These are phyloP conservation scores for Oscheius sp. DNA, from an alignment of 2,888 invertebrate genomes.

Conservation along the genomic window DNA sequence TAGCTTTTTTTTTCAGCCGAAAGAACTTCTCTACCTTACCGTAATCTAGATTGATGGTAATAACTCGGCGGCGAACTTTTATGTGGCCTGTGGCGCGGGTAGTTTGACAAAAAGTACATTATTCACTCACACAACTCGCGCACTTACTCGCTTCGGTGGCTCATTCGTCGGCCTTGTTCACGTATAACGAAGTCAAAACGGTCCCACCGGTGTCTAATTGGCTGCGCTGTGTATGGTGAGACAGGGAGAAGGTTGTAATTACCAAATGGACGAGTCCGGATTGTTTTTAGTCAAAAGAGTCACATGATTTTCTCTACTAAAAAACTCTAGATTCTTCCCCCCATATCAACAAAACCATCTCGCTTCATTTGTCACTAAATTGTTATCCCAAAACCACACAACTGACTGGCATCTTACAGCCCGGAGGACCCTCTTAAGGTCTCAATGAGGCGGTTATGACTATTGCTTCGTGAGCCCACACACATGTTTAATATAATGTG, in stretches of 20 bases:
- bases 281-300: background rate
- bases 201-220: background rate
- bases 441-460: constrained; percentile 29
- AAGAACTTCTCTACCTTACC: constrained; percentile 6
- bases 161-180: constrained; percentile 3
- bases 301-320: background rate
- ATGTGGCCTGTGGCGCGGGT: constrained; percentile 23
- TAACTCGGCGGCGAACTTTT: constrained; percentile 21
- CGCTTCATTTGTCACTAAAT: too few relatives aligned
- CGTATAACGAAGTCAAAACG: background rate
- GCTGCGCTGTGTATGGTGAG: too few relatives aligned
- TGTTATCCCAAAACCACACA: too few relatives aligned
- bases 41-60: constrained; percentile 19
- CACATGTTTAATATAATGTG: constrained; percentile 24
- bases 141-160: constrained; percentile 5
- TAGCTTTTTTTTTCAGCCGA: background rate
- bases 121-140: constrained; percentile 23
- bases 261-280: too few relatives aligned
- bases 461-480: constrained; percentile 4
- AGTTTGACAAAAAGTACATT: constrained; percentile 26
- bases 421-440: constrained; percentile 23
- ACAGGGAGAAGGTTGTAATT: too few relatives aligned
- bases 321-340: background rate
- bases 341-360: background rate
- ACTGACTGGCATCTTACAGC: constrained; percentile 1